phyloP scores from a whole-genome alignment of 2,797 vertebrate species.

The Geotrypetes seraphini region DNA sequence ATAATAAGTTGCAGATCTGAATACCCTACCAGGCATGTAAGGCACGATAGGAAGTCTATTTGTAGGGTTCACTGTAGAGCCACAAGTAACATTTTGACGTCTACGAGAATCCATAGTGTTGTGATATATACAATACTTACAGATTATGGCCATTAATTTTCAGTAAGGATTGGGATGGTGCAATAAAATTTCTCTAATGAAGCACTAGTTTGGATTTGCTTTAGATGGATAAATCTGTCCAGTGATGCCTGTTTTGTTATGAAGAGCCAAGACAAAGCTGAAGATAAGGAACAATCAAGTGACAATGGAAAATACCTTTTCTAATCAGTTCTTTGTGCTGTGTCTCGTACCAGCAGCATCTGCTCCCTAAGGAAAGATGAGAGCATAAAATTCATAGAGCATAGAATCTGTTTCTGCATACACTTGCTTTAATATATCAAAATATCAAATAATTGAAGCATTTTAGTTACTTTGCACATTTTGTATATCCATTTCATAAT shows the following conservation, averaged over 20 bases:
- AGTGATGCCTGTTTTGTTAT: neutral
- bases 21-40: no score
- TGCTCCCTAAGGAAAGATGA: conserved; percentile 1
- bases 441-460: neutral
- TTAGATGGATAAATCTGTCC: neutral
- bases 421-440: conserved; percentile 3
- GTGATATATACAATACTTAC: no score
- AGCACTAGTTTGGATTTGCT: neutral
- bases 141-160: no score
- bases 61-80: no score
- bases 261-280: neutral
- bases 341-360: conserved; percentile 17
- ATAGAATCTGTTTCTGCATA: conserved; percentile 11
- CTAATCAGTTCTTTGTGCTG: conserved; percentile 1
- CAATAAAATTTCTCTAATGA: neutral
- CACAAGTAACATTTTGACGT: no score
- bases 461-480: conserved; percentile 1
- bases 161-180: no score
- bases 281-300: neutral
- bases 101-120: no score
- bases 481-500: no score
- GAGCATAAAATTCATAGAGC: conserved; percentile 13
- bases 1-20: no score
- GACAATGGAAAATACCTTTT: neutral
- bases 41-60: no score